These are phyloP conservation scores for Centropus unirufus DNA, from an alignment of 2,113 vertebrate species.

Conservation along the genomic window DNA sequence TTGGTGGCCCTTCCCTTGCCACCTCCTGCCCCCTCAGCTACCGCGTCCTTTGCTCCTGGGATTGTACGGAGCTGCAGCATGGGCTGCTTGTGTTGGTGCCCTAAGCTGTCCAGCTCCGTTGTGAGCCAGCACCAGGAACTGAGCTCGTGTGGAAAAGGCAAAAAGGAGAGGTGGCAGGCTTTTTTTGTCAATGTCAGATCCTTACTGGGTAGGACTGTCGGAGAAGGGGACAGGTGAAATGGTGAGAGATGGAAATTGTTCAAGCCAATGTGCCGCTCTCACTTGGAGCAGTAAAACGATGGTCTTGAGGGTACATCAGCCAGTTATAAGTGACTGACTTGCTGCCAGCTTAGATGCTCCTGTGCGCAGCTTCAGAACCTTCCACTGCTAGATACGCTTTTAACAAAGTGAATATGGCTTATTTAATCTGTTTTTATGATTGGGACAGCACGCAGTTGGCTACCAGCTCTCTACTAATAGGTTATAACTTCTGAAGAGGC, in stretches of 20 bases:
- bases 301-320: not conserved
- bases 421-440: not conserved
- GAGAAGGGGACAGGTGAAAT: not conserved
- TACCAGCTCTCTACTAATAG: not conserved
- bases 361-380: not conserved
- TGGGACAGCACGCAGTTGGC: rapidly evolving
- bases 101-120: not conserved
- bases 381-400: not conserved
- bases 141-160: not conserved
- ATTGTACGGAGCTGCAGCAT: rapidly evolving
- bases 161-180: not conserved
- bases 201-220: rapidly evolving
- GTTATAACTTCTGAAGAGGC: not conserved
- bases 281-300: rapidly evolving
- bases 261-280: not conserved
- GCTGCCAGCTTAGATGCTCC: rapidly evolving
- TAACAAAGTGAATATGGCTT: not conserved
- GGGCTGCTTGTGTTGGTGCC: not conserved
- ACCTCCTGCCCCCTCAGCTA: not conserved
- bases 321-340: not conserved
- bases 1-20: not conserved
- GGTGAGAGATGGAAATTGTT: not conserved
- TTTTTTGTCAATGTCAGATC: not conserved
- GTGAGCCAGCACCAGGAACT: rapidly evolving
- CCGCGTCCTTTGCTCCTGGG: rapidly evolving